Base-by-base conservation (phyloP, 2,888 invertebrate genomes). In the Phymatocera aterrima region DNA sequence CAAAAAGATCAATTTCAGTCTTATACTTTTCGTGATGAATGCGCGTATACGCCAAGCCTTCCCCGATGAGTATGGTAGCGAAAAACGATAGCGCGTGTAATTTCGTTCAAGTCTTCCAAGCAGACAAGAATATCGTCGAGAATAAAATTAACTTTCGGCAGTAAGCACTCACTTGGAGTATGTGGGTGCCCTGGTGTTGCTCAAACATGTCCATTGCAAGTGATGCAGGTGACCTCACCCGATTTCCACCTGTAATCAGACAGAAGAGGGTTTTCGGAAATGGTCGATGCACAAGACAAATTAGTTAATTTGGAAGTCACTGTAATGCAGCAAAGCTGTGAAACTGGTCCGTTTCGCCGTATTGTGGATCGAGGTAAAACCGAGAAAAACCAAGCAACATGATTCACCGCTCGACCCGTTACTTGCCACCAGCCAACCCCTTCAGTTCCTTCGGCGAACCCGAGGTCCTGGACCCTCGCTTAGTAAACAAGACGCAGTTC, bases 101-200 rank as follows among this genome's bases (percentile, higher is more conserved):
- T n/a, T n/a, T n/a, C n/a, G n/a, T n/a, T n/a, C n/a, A n/a, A n/a
- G n/a, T n/a, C n/a, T 28, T 40, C 24, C 2, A 15, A 43, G 24
- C 18, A n/a, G 61, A n/a, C 18, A 72, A 18, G 8, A 48, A 28
- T 10, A 31, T 51, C 34, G 10, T 1, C 18, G 72, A 51, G 12
- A 5, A 72, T 21, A 51, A 48, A 51, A 6, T 10, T 37, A 18
- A 51, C 37, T 37, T 64, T 37, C 61, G 34, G 61, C 15, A 34
- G 18, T 51, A 34, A 80, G 46, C 61, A 80, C 82, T 91, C 92
- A 98, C 98, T 96, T 98, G 98, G 84, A 98, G 93, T 91, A 99
- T 98, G 92, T 99, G 98, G 83, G 98, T 98, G 90, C 98, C 98
- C 92, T 98, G 98, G 91, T 98, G 98, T 90, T 97, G 97, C 91